phyloP scores from a whole-genome alignment of 2,888 invertebrate genomes.

The Bombylius discolor region DNA sequence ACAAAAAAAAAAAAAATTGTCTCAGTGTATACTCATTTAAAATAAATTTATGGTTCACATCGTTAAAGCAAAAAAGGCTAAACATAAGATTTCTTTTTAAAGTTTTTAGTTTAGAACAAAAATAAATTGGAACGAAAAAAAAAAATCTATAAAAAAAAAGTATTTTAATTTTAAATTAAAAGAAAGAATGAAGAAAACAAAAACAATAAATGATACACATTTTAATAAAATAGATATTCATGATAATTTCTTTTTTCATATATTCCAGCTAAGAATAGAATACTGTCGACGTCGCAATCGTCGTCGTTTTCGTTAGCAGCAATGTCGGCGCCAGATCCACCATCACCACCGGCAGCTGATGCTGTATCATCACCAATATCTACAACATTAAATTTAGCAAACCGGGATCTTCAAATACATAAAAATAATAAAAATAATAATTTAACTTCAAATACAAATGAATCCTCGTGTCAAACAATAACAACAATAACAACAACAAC shows the following conservation, averaged over 20 bases:
- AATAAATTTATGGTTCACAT: too few relatives aligned
- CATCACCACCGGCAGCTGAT: neutral
- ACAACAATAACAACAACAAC: neutral
- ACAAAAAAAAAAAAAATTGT: too few relatives aligned
- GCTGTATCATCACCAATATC: neutral
- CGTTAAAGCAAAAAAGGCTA: too few relatives aligned
- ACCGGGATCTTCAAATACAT: neutral
- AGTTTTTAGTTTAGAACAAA: too few relatives aligned
- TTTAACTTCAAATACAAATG: too few relatives aligned
- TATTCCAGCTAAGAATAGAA: conserved; percentile 19
- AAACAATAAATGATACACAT: too few relatives aligned
- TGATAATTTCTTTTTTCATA: conserved; percentile 1
- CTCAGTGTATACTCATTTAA: too few relatives aligned
- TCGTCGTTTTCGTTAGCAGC: conserved; percentile 10
- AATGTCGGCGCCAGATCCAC: conserved; percentile 9
- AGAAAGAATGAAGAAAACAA: neutral
- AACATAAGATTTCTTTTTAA: too few relatives aligned
- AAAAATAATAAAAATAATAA: neutral
- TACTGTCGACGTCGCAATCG: conserved; percentile 13
- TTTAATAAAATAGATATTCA: too few relatives aligned
- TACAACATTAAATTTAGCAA: neutral
- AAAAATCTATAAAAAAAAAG: too few relatives aligned
- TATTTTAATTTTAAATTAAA: too few relatives aligned
- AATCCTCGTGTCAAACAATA: neutral
- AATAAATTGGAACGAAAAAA: too few relatives aligned